These are phyloP conservation scores for Nephrotoma guestfalica DNA, from an alignment of 2,888 invertebrate species.

Conservation along the genomic window DNA sequence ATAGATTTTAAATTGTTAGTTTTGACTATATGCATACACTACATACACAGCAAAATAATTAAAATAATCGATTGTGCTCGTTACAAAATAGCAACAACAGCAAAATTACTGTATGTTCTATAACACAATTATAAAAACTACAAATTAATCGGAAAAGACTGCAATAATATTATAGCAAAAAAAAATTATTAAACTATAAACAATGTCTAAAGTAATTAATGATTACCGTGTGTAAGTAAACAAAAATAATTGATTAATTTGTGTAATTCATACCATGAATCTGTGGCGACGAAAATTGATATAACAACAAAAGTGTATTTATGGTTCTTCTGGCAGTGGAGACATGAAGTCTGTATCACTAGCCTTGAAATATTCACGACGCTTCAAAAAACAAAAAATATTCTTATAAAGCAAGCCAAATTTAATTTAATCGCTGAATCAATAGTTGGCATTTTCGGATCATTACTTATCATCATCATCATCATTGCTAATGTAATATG, in stretches of 20 bases:
- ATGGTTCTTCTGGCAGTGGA: conserved; percentile 29
- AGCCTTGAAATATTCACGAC: conserved; percentile 16
- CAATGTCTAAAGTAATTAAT: conserved; percentile 79
- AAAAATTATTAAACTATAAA: conserved; percentile 16
- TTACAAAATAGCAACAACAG: neutral
- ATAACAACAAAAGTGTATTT: conserved; percentile 19
- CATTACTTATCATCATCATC: neutral
- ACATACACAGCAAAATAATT: neutral
- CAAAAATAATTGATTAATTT: conserved; percentile 16
- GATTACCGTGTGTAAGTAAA: conserved; percentile 76
- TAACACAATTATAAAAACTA: neutral
- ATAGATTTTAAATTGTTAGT: neutral
- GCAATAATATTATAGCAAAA: neutral
- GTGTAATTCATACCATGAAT: conserved; percentile 2
- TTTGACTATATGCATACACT: neutral
- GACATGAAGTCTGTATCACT: neutral
- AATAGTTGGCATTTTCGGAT: neutral
- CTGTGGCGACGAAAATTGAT: neutral
- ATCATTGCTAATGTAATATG: neutral
- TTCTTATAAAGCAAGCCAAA: neutral
- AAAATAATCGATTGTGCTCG: neutral
- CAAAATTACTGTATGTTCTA: neutral
- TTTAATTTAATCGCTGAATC: neutral
- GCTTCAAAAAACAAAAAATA: neutral
- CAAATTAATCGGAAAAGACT: neutral